These are phyloP conservation scores for Agrochola lota DNA, from an alignment of 2,888 invertebrate genomes.

Conservation along the genomic window DNA sequence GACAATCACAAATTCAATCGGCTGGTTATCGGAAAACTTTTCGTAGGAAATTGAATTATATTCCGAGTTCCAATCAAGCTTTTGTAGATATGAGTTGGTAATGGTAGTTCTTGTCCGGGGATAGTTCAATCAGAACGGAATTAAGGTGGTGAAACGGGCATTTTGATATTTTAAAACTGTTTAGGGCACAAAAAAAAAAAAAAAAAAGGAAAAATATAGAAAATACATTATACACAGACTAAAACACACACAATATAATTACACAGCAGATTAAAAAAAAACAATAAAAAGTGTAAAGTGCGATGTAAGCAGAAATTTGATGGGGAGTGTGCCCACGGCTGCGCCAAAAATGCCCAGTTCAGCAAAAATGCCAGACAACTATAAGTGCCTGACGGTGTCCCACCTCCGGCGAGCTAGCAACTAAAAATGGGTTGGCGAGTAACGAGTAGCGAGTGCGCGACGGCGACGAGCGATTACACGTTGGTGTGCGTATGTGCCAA, in stretches of 20 bases:
- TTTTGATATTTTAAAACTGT: constrained; percentile 12
- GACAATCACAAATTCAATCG: constrained; percentile 24
- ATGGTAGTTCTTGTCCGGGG: background rate
- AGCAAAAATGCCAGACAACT: too few relatives aligned
- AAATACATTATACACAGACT: too few relatives aligned
- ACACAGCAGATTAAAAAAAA: too few relatives aligned
- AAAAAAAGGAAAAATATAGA: too few relatives aligned
- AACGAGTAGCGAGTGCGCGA: background rate
- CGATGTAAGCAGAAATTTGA: too few relatives aligned
- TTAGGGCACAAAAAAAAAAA: background rate
- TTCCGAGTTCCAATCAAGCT: constrained; percentile 44
- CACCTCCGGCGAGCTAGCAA: background rate
- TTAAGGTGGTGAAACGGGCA: background rate
- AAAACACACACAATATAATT: too few relatives aligned
- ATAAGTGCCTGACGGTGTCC: too few relatives aligned
- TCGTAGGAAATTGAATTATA: constrained; percentile 43
- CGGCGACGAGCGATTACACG: background rate
- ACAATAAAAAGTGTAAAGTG: too few relatives aligned
- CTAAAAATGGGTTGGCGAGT: background rate
- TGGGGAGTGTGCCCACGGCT: too few relatives aligned
- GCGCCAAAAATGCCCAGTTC: too few relatives aligned
- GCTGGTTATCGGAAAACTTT: constrained; percentile 32
- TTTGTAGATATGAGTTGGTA: constrained; percentile 12
- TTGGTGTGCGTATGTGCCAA: background rate
- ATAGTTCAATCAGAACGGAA: constrained; percentile 31